phyloP scores from a whole-genome alignment of 2,113 vertebrate species.

The Varanus komodoensis region DNA sequence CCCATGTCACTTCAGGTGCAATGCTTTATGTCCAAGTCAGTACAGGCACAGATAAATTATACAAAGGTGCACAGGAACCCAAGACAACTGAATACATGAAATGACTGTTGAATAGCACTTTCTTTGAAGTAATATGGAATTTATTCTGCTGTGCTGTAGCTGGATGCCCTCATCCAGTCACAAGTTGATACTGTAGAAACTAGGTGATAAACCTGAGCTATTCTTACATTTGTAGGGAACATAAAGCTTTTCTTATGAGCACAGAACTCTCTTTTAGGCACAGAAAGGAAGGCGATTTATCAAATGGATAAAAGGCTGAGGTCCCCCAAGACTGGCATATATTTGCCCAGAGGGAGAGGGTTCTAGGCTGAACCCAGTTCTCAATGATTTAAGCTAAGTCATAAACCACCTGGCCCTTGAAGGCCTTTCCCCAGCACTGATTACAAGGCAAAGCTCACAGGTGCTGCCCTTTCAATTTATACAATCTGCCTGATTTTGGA shows the following conservation, averaged over 20 bases:
- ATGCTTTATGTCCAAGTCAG: background rate
- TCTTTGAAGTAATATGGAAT: background rate
- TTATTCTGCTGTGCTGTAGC: background rate
- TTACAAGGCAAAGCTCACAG: background rate
- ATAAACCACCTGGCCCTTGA: background rate
- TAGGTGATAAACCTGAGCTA: background rate
- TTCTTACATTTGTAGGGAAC: background rate
- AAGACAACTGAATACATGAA: background rate
- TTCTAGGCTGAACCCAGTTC: background rate
- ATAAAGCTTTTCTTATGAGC: background rate
- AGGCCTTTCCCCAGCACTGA: background rate
- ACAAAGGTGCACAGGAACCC: background rate
- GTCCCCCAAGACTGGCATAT: background rate
- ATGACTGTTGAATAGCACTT: background rate
- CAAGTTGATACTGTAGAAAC: too few relatives aligned
- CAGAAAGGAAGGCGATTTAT: background rate
- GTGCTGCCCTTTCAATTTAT: background rate
- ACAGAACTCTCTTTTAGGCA: background rate
- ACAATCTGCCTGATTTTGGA: background rate
- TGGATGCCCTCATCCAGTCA: background rate
- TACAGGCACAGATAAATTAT: background rate
- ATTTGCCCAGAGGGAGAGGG: background rate
- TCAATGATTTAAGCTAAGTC: background rate
- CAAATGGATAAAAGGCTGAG: background rate
- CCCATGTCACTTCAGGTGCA: background rate